Evolutionary conservation across 2,113 vertebrate genomes (phyloP).

Genomic region (Pelecanus crispus): DNA sequence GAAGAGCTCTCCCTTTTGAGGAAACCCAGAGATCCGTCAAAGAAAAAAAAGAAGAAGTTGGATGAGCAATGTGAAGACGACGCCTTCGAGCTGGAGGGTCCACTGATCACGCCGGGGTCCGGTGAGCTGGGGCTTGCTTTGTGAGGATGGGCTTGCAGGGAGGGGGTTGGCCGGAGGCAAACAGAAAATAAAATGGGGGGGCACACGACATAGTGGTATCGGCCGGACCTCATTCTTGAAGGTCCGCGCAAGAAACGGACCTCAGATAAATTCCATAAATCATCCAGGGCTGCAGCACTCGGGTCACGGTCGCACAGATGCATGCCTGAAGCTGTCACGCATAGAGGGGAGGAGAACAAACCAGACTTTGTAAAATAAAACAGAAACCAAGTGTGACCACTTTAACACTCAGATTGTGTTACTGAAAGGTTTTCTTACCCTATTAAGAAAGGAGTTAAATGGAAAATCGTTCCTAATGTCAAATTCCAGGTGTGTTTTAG

Average conservation of each 20-base stretch:
- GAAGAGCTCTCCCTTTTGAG: slow-evolving; percentile 96
- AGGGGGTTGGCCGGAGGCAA: background rate
- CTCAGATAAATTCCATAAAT: background rate
- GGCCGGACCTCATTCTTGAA: background rate
- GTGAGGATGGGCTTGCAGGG: background rate
- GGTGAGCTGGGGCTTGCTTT: slow-evolving; percentile 68
- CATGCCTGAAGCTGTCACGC: slow-evolving; percentile 22
- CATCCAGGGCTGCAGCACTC: background rate
- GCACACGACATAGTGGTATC: background rate
- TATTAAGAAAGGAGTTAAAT: background rate
- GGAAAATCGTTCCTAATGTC: background rate
- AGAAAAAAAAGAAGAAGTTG: slow-evolving; percentile 98
- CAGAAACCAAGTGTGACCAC: background rate
- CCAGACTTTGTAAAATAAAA: background rate
- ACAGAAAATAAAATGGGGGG: background rate
- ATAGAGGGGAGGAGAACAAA: background rate
- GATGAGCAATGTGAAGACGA: slow-evolving; percentile 91
- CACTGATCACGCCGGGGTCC: slow-evolving; percentile 92
- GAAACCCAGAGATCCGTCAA: slow-evolving; percentile 95
- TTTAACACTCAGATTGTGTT: background rate
- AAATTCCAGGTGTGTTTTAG: background rate
- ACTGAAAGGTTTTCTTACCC: background rate
- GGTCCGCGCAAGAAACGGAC: background rate
- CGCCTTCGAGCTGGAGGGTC: slow-evolving; percentile 89
- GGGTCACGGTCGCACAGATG: background rate